Conservation (phyloP, 2,888 invertebrate genomes). For the Xestia c-nigrum region DNA sequence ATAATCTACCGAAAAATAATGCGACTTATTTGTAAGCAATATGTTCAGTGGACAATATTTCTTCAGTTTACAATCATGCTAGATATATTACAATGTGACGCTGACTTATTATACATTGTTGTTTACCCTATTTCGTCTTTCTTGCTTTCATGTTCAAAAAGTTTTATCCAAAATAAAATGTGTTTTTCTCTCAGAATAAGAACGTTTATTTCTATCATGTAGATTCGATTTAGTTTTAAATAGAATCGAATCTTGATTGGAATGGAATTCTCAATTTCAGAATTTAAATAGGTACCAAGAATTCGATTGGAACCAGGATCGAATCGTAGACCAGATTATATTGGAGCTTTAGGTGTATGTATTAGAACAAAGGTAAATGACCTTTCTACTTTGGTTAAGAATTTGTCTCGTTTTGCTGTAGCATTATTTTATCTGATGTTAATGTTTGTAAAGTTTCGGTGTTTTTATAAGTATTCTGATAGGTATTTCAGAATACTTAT, state of each 20-base stretch:
- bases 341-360: not conserved
- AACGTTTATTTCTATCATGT: constrained; percentile 8
- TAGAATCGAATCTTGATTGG: constrained; percentile 38
- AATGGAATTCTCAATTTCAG: constrained; percentile 37
- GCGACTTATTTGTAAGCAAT: too few species aligned
- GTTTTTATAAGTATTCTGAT: too few species aligned
- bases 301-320: constrained; percentile 20
- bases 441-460: not conserved
- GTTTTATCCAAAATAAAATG: not conserved
- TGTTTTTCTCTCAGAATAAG: not conserved
- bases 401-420: not conserved
- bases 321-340: constrained; percentile 26
- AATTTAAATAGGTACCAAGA: constrained; percentile 36
- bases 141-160: not conserved
- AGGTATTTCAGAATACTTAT: too few species aligned
- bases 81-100: too few species aligned
- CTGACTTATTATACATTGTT: not conserved
- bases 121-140: not conserved
- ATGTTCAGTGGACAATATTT: too few species aligned
- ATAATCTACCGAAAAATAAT: too few species aligned
- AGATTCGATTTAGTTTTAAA: constrained; percentile 37
- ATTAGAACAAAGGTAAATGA: constrained; percentile 4
- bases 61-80: too few species aligned
- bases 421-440: not conserved
- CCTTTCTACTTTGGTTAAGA: not conserved